Percentiles rank a stretch among this genome's conserved stretches.
phyloP scores from a whole-genome alignment of 2,888 invertebrate genomes.

The Euproctis similis region DNA sequence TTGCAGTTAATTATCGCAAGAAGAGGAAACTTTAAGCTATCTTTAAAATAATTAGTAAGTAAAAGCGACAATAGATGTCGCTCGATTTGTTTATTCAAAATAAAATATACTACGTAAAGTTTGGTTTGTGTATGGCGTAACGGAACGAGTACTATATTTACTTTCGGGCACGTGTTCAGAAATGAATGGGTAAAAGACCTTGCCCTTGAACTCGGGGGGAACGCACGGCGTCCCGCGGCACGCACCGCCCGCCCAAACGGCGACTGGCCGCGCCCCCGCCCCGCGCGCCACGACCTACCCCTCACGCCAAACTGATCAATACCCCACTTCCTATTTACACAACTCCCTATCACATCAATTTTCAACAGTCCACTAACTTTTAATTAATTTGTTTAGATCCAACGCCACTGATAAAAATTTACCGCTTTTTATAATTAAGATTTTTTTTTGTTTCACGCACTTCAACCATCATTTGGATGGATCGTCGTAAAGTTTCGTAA shows the following conservation, averaged over 20 bases:
- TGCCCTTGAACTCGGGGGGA: constrained; percentile 68
- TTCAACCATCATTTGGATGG: too few relatives aligned
- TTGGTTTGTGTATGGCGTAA: too few relatives aligned
- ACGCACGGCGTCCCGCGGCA: constrained; percentile 55
- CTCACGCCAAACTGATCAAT: constrained; percentile 48
- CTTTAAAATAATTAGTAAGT: too few relatives aligned
- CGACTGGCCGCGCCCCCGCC: constrained; percentile 44
- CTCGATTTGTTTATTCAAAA: too few relatives aligned
- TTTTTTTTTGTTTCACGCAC: too few relatives aligned
- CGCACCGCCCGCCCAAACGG: constrained; percentile 63
- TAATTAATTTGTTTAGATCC: constrained; percentile 8
- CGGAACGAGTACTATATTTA: constrained; percentile 67
- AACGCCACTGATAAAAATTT: too few relatives aligned
- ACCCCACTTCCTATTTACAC: constrained; percentile 42
- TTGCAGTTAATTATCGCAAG: too few relatives aligned
- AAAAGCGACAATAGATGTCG: too few relatives aligned
- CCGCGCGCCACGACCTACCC: constrained; percentile 25
- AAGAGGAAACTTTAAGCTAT: too few relatives aligned
- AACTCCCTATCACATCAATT: constrained; percentile 31
- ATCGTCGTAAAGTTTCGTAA: too few relatives aligned
- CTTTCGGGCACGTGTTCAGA: constrained; percentile 69
- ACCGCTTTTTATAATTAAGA: too few relatives aligned
- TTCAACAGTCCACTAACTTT: constrained; percentile 13
- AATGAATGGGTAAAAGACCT: constrained; percentile 68
- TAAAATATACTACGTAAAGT: too few relatives aligned